Percentiles rank a stretch among this genome's conserved stretches.
Evolutionary conservation across 2,888 invertebrate genomes (phyloP).

Genomic region (Drosophila rellima): DNA sequence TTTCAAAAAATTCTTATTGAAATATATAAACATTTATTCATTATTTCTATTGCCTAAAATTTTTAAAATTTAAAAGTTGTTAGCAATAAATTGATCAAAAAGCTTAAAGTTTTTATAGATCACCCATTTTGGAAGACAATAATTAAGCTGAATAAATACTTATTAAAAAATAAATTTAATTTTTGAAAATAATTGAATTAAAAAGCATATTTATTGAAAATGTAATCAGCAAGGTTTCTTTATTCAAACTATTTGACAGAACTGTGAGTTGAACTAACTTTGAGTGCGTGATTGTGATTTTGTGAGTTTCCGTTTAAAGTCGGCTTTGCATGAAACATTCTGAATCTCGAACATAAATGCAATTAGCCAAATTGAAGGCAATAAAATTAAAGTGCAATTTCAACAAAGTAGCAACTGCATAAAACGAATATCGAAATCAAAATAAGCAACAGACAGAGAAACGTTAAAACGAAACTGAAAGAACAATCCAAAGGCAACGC

Average conservation of each 20-base stretch:
- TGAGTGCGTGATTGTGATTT: neutral
- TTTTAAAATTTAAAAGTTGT: too few relatives aligned
- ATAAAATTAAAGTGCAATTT: constrained; percentile 73
- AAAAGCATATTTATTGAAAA: neutral
- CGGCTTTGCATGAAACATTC: constrained; percentile 18
- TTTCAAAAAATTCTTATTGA: too few relatives aligned
- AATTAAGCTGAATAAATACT: neutral
- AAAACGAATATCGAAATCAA: constrained; percentile 36
- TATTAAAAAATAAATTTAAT: neutral
- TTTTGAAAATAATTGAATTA: neutral
- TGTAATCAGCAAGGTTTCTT: neutral
- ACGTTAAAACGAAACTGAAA: constrained; percentile 6
- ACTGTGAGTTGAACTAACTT: neutral
- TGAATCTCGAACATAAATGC: constrained; percentile 54
- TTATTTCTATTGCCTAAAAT: too few relatives aligned
- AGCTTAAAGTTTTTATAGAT: neutral
- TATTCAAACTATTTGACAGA: neutral
- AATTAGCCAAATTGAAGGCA: constrained; percentile 75
- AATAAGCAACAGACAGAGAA: constrained; percentile 42
- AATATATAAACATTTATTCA: too few relatives aligned
- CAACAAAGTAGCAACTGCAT: constrained; percentile 32
- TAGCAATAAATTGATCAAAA: too few relatives aligned
- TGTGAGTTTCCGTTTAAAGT: neutral
- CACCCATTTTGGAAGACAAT: neutral
- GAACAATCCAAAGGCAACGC: constrained; percentile 61